Evolutionary conservation across 2,797 vertebrate genomes (phyloP).

Genomic region (Ambastaia sidthimunki): DNA sequence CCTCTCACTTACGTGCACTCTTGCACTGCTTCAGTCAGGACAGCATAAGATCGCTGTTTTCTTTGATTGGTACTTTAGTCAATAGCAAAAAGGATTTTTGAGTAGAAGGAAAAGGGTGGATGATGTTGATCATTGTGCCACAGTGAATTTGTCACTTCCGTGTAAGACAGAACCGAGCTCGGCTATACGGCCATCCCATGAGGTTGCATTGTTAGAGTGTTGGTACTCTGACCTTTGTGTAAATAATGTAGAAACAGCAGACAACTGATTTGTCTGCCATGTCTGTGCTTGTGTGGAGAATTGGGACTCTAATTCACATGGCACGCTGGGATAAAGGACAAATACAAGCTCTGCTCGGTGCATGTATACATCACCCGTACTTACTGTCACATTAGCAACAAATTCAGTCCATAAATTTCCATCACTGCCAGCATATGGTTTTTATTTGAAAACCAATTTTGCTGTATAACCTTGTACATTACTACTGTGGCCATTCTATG

Average conservation of each 20-base stretch:
- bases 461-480: background rate
- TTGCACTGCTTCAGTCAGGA: conserved; percentile 1
- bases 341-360: background rate
- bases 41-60: background rate
- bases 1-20: conserved; percentile 29
- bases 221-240: conserved; percentile 8
- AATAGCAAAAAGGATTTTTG: conserved; percentile 39
- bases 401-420: background rate
- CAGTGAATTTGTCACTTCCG: background rate
- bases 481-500: background rate
- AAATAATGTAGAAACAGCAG: background rate
- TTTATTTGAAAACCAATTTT: background rate
- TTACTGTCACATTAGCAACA: background rate
- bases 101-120: conserved; percentile 31
- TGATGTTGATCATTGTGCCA: conserved; percentile 31
- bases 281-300: background rate
- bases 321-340: background rate
- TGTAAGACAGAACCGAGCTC: no score
- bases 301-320: background rate
- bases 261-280: background rate
- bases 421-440: background rate
- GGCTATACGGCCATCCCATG: background rate
- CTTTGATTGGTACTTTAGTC: background rate
- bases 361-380: background rate
- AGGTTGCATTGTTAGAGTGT: background rate